These are phyloP conservation scores for Xanthia togata DNA, from an alignment of 2,888 invertebrate species.

Conservation along the genomic window DNA sequence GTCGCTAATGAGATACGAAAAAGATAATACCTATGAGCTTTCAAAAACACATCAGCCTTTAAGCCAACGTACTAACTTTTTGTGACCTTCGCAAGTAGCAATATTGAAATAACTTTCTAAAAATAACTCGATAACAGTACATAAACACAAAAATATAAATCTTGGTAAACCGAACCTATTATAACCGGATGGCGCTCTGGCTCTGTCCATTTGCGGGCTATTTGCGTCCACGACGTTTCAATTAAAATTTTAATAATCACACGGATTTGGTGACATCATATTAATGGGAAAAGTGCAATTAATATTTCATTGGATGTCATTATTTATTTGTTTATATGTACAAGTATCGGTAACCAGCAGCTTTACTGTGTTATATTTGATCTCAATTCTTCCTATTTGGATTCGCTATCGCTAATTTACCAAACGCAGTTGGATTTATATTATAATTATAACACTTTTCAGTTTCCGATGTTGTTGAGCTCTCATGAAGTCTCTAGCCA, in stretches of 20 bases:
- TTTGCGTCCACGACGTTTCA: conserved; percentile 17
- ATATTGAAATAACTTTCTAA: not conserved
- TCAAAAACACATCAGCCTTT: not conserved
- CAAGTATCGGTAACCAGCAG: not conserved
- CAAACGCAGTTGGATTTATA: not conserved
- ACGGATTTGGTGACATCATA: conserved; percentile 1
- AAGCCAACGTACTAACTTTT: not conserved
- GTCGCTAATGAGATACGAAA: conserved; percentile 1
- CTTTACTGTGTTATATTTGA: not conserved
- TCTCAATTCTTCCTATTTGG: not conserved
- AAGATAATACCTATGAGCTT: not conserved
- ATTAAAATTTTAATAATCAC: conserved; percentile 38
- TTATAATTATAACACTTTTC: not conserved
- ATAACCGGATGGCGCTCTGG: too few species aligned
- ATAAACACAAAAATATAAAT: conserved; percentile 12
- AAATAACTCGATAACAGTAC: not conserved
- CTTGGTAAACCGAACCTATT: not conserved
- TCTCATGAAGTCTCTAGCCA: not conserved
- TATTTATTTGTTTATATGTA: not conserved
- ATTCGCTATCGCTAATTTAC: not conserved
- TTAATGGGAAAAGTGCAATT: conserved; percentile 21
- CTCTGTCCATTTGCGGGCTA: conserved; percentile 1
- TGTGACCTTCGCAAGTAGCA: not conserved
- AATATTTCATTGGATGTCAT: not conserved
- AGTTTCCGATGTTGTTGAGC: not conserved